These are phyloP conservation scores for Myotis findleyi DNA, from an alignment of 2,797 vertebrate genomes.

Conservation along the genomic window DNA sequence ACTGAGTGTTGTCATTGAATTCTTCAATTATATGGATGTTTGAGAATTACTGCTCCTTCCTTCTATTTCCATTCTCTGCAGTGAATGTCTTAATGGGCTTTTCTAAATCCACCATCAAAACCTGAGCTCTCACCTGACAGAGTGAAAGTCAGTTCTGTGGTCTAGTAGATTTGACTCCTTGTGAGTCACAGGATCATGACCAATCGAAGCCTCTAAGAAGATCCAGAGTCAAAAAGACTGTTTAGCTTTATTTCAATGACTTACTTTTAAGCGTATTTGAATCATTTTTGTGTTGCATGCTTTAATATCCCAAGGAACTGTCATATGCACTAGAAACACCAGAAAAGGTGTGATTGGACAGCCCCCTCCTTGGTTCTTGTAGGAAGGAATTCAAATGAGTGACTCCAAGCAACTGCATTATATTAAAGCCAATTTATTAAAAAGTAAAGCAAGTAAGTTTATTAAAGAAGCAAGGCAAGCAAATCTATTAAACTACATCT, in stretches of 20 bases:
- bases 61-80: background rate
- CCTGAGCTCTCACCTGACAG: background rate
- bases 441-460: too few relatives aligned
- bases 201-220: background rate
- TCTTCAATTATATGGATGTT: background rate
- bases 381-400: too few relatives aligned
- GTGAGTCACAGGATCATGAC: background rate
- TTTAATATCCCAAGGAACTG: background rate
- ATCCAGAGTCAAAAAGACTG: background rate
- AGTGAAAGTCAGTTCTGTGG: background rate
- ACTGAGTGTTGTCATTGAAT: background rate
- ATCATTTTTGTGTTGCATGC: background rate
- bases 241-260: background rate
- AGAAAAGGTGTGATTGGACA: too few relatives aligned
- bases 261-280: background rate
- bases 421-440: too few relatives aligned
- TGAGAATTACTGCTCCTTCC: background rate
- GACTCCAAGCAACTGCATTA: too few relatives aligned
- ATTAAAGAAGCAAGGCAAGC: too few relatives aligned
- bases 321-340: too few relatives aligned
- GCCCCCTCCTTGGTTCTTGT: too few relatives aligned
- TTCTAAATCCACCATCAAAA: background rate
- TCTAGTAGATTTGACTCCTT: too few relatives aligned
- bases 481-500: too few relatives aligned
- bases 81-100: background rate